Base-by-base conservation (phyloP, 1,140 invertebrate species). In the Hirudo medicinalis region DNA sequence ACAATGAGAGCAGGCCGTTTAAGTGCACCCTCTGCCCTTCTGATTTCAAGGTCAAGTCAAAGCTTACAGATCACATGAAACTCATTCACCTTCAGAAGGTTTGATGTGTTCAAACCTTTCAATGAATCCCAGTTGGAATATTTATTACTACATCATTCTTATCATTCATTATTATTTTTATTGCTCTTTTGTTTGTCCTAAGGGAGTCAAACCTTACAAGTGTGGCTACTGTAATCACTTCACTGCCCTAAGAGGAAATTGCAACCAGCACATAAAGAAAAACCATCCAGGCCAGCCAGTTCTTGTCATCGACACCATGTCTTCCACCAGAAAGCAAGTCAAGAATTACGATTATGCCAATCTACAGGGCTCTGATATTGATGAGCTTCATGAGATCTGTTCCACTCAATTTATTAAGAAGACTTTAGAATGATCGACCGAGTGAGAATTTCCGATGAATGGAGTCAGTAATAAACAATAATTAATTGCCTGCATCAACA, bases 241-340 rank as follows among this genome's bases (percentile, higher is more conserved):
- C n/a, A 71, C 73, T 0, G 73, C 73, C 8, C 29, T 74, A 25
- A 36, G 73, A 55, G 73, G 73, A 0, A 74, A 74, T 69, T 74
- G 73, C 66, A 74, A 74, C 54, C 73, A 74, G 27, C 73, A 74
- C 73, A 72, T 72, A 36, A 54, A 63, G 27, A 74, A 74, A 40
- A 53, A 71, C 54, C 73, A 74, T 66, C 73, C 73, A 0, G 73
- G 70, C n/a, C 40, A 67, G 69, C 73, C 70, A 53, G 40, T 74
- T 13, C 13, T 36, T 15, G 73, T 74, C 66, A 74, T 71, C 8
- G 73, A 74, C 53, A 53, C 22, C 40, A 27, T 71, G 25, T 27
- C 70, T 20, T 29, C 25, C 5, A 49, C 6, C 15, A 27, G 55
- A 57, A 71, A 71, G 27, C n/a, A 27, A 25, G 67, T 69, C 57